Percentiles rank a stretch among this genome's conserved stretches.
phyloP scores from a whole-genome alignment of 1,140 invertebrate genomes.

The Pseudomyrmex pallidus region DNA sequence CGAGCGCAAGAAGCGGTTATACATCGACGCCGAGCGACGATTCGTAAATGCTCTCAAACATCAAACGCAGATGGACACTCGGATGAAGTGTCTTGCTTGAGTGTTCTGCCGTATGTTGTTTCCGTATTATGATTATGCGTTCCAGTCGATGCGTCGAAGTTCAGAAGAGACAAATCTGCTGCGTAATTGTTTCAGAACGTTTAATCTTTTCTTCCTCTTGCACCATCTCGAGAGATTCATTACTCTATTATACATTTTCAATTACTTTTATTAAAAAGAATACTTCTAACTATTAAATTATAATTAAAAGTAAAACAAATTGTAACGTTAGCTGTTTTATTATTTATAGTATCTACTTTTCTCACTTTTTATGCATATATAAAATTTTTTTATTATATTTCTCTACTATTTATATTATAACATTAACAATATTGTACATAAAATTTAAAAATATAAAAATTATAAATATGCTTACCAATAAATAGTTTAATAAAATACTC shows the following conservation, averaged over 20 bases:
- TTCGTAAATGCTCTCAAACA: slow-evolving; percentile 61
- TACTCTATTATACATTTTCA: not conserved
- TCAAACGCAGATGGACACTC: slow-evolving; percentile 68
- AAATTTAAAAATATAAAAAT: no score
- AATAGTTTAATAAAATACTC: not conserved
- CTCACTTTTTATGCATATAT: no score
- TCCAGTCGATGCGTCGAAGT: not conserved
- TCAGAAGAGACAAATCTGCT: not conserved
- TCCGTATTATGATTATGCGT: slow-evolving; percentile 48
- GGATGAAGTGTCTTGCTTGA: slow-evolving; percentile 67
- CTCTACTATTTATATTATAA: no score
- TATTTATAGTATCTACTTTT: no score
- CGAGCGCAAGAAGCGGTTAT: slow-evolving; percentile 14
- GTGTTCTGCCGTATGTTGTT: slow-evolving; percentile 45
- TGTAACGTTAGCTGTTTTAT: no score
- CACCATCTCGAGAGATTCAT: not conserved
- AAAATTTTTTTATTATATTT: no score
- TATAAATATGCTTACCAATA: not conserved
- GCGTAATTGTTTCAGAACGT: not conserved
- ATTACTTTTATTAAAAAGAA: not conserved
- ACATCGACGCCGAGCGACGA: slow-evolving; percentile 57
- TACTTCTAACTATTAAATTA: no score
- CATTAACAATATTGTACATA: no score
- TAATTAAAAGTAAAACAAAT: no score
- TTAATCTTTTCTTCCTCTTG: not conserved